These are phyloP conservation scores for Platichthys stellatus DNA, from an alignment of 2,113 vertebrate genomes.

Conservation along the genomic window DNA sequence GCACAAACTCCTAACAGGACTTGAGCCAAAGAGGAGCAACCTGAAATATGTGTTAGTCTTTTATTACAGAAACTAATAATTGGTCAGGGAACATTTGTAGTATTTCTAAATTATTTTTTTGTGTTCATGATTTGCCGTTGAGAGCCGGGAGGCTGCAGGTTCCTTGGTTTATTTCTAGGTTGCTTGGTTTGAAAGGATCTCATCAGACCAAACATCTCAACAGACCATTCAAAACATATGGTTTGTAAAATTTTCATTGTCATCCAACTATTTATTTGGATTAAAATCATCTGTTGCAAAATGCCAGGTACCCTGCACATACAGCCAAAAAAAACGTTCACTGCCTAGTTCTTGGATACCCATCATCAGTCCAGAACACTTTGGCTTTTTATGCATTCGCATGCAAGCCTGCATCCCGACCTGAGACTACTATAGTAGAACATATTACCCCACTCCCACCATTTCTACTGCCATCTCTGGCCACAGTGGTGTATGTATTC, in stretches of 20 bases:
- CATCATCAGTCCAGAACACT: neutral
- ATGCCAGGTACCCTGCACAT: neutral
- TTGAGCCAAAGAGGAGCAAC: neutral
- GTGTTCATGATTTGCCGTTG: neutral
- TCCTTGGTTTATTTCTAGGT: too few species aligned
- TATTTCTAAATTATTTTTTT: neutral
- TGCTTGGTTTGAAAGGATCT: neutral
- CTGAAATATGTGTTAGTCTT: too few species aligned
- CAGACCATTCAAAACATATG: neutral
- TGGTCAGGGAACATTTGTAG: neutral
- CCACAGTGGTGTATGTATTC: conserved; percentile 36
- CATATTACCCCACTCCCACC: neutral
- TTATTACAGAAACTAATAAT: neutral
- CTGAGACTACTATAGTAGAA: neutral
- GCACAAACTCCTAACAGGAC: too few species aligned
- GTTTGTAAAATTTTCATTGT: neutral
- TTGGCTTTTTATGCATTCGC: neutral
- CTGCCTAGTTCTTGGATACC: neutral
- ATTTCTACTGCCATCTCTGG: conserved; percentile 31
- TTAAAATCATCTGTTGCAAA: neutral
- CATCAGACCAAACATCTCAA: neutral
- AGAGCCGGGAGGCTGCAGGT: neutral
- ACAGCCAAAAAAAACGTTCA: neutral
- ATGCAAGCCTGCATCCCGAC: neutral
- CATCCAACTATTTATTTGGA: neutral